These are phyloP conservation scores for Odobenus rosmarus DNA, from an alignment of 2,113 vertebrate species.

Conservation along the genomic window DNA sequence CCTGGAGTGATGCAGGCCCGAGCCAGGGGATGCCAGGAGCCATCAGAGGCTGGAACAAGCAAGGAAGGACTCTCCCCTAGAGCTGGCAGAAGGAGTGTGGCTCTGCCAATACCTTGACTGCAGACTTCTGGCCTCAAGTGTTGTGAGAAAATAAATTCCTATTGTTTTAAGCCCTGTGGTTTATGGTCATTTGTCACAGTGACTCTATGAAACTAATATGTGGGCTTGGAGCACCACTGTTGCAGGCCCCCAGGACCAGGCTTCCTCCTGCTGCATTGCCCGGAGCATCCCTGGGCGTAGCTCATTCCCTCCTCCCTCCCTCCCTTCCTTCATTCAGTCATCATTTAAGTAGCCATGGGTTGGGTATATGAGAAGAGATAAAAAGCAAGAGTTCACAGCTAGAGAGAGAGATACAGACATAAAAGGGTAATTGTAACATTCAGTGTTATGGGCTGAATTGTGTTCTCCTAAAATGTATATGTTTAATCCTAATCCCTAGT, in stretches of 20 bases:
- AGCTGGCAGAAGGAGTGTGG: neutral
- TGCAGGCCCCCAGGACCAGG: no score
- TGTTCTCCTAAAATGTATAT: neutral
- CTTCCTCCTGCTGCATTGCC: neutral
- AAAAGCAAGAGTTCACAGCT: neutral
- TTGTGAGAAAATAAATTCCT: neutral
- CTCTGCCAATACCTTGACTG: neutral
- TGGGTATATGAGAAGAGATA: neutral
- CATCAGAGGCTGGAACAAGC: neutral
- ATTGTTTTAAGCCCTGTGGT: neutral
- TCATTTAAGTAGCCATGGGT: neutral
- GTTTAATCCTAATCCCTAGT: neutral
- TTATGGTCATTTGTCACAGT: neutral
- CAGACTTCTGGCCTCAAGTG: neutral
- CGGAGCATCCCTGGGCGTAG: no score
- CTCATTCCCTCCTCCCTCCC: neutral
- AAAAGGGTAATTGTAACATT: neutral
- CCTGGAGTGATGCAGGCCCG: neutral
- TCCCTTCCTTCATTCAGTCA: neutral
- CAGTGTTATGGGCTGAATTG: neutral
- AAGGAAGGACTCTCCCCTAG: neutral
- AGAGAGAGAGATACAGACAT: neutral
- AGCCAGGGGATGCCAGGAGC: neutral
- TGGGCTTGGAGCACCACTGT: neutral
- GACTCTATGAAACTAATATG: neutral